phyloP scores from a whole-genome alignment of 2,888 invertebrate species.

The Pseudococcus viburni region DNA sequence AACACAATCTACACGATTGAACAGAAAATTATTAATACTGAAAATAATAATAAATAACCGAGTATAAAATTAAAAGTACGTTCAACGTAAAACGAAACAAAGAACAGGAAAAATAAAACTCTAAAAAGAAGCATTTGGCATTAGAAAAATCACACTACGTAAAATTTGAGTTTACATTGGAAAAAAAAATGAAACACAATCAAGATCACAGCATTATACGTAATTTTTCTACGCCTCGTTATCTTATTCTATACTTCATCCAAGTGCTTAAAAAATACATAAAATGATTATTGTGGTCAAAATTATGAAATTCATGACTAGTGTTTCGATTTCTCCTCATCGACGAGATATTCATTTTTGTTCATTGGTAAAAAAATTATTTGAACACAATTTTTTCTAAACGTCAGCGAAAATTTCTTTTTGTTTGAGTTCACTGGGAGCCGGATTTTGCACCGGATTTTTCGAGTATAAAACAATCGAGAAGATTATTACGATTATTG shows the following conservation, averaged over 20 bases:
- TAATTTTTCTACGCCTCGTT: background rate
- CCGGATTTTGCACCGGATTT: constrained; percentile 76
- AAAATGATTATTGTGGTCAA: background rate
- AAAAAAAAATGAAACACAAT: background rate
- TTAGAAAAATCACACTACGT: constrained; percentile 3
- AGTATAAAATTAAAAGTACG: background rate
- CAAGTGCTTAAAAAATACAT: background rate
- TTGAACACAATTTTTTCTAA: background rate
- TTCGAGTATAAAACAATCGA: constrained; percentile 90
- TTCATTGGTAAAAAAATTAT: constrained; percentile 21
- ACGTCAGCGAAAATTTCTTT: background rate
- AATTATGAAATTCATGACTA: background rate
- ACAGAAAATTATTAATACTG: background rate
- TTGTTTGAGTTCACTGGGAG: background rate
- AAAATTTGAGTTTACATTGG: background rate
- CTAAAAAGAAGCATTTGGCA: background rate
- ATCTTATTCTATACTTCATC: background rate
- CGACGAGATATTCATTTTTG: background rate
- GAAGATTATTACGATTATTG: constrained; percentile 86
- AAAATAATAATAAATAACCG: background rate
- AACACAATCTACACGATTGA: background rate
- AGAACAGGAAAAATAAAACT: background rate
- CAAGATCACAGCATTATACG: background rate
- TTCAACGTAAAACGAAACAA: background rate
- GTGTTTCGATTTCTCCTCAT: background rate